Conservation (phyloP, 2,888 invertebrate species). For the Baronia brevicornis region DNA sequence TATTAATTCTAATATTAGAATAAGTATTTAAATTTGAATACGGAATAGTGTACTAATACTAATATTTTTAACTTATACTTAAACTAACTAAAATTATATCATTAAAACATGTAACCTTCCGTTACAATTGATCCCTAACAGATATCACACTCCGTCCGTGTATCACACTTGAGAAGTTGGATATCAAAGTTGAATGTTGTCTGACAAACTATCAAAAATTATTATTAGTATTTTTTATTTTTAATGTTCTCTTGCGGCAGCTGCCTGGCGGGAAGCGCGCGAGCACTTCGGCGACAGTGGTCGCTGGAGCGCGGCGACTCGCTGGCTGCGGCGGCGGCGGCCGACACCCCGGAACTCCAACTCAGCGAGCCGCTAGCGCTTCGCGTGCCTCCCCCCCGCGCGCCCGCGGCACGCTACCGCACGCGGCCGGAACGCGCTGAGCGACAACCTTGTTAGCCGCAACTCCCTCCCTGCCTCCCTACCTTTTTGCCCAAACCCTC, state of each 20-base stretch:
- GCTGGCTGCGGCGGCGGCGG: slow-evolving; percentile 42
- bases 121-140: too few species aligned
- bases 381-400: slow-evolving; percentile 20
- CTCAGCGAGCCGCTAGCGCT: slow-evolving; percentile 24
- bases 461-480: slow-evolving; percentile 9
- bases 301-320: slow-evolving; percentile 58
- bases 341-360: slow-evolving; percentile 21
- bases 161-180: too few species aligned
- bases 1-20: too few species aligned
- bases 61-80: too few species aligned
- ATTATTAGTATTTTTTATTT: too few species aligned
- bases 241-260: slow-evolving; percentile 13
- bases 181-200: too few species aligned
- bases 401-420: slow-evolving; percentile 35
- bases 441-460: slow-evolving; percentile 11
- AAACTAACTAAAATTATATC: too few species aligned
- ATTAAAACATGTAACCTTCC: too few species aligned
- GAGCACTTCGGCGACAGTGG: slow-evolving; percentile 54
- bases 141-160: too few species aligned
- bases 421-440: slow-evolving; percentile 27
- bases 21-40: too few species aligned
- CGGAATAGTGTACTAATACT: too few species aligned
- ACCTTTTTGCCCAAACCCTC: slow-evolving; percentile 15
- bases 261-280: slow-evolving; percentile 29
- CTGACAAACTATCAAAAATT: too few species aligned